Percentiles rank a stretch among this genome's conserved stretches.
Conservation (phyloP, 2,113 vertebrate species). For the Tenebrosternarchus preto region DNA sequence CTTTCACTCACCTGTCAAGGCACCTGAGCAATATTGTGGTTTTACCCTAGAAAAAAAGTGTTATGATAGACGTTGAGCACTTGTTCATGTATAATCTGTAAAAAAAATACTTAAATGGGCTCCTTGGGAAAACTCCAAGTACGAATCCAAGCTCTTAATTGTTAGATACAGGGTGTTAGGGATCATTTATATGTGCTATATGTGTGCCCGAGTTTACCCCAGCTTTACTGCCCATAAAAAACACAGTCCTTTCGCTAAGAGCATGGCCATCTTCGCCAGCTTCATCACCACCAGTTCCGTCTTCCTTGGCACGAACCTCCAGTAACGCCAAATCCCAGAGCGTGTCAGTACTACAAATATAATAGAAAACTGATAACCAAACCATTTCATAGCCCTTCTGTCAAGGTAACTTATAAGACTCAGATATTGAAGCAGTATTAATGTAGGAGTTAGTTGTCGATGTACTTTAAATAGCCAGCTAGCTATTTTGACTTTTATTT, state of each 20-base stretch:
- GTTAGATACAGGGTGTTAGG: background rate
- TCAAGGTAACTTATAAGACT: too few species aligned
- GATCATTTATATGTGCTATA: background rate
- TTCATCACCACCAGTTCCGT: conserved; percentile 55
- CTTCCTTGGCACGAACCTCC: conserved; percentile 77
- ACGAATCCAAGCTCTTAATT: background rate
- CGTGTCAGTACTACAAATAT: conserved; percentile 74
- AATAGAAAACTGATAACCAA: conserved; percentile 28
- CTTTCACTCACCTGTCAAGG: conserved; percentile 84
- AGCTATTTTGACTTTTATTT: too few species aligned
- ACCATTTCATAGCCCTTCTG: background rate
- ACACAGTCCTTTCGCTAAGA: conserved; percentile 80
- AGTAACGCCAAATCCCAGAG: conserved; percentile 89
- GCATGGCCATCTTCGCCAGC: conserved; percentile 51
- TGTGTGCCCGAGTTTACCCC: conserved; percentile 73
- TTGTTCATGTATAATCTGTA: background rate
- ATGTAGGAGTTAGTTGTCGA: too few species aligned
- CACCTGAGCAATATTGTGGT: conserved; percentile 90
- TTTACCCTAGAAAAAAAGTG: conserved; percentile 77
- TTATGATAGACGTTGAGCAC: background rate
- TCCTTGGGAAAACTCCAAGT: background rate
- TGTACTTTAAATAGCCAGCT: too few species aligned
- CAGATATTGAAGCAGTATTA: too few species aligned
- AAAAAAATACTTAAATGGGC: background rate
- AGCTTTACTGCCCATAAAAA: conserved; percentile 89